phyloP scores from a whole-genome alignment of 1,140 invertebrate genomes.

The Sycobia sp. region DNA sequence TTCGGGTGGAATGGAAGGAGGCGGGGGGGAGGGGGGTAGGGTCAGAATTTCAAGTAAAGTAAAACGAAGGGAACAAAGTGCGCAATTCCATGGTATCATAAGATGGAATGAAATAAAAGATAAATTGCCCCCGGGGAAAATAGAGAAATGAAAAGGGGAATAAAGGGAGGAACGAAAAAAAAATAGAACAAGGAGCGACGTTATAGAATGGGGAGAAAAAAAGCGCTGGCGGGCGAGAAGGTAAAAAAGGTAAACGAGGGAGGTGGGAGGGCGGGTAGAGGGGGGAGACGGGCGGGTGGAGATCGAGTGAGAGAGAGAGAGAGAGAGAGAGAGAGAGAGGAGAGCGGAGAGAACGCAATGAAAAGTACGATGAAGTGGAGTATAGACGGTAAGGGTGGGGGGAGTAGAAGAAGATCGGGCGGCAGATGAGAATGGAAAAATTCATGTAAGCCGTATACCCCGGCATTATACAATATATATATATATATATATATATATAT shows the following conservation, averaged over 20 bases:
- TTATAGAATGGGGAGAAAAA: too few species aligned
- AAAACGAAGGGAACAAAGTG: constrained; percentile 14
- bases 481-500: too few species aligned
- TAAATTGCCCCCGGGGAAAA: constrained; percentile 21
- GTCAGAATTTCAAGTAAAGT: constrained; percentile 15
- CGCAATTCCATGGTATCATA: constrained; percentile 6
- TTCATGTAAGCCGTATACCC: background rate
- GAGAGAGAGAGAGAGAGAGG: background rate
- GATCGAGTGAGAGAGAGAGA: background rate
- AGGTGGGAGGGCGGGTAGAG: too few species aligned
- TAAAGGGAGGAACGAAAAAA: too few species aligned
- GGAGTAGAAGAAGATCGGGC: background rate
- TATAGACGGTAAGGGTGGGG: constrained; percentile 1
- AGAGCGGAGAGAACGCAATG: background rate
- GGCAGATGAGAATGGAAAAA: background rate
- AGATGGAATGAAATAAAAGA: constrained; percentile 32
- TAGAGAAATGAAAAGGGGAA: constrained; percentile 2
- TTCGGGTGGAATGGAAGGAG: too few species aligned
- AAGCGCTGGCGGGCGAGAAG: too few species aligned
- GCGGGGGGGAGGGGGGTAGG: background rate
- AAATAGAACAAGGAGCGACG: too few species aligned
- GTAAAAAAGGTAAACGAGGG: too few species aligned
- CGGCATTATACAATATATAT: too few species aligned
- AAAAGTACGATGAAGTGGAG: constrained; percentile 4
- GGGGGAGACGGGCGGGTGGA: too few species aligned